Evolutionary conservation across 2,113 vertebrate genomes (phyloP).

Genomic region (Loxodonta africana): DNA sequence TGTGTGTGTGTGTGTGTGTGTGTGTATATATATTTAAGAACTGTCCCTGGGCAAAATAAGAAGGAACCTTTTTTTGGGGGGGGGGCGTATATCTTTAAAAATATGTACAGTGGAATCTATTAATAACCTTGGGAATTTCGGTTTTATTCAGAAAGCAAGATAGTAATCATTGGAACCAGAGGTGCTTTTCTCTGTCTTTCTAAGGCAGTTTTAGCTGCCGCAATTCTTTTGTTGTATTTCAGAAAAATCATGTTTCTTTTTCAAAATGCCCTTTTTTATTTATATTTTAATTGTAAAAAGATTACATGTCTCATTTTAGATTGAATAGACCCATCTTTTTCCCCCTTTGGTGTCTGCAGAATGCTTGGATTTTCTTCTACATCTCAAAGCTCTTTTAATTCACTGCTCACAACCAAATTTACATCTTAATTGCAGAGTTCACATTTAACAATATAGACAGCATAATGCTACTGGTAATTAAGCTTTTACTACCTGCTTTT

Average conservation of each 20-base stretch:
- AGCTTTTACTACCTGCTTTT: slow-evolving; percentile 89
- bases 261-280: slow-evolving; percentile 76
- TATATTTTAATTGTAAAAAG: slow-evolving; percentile 79
- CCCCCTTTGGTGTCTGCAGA: slow-evolving; percentile 75
- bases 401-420: slow-evolving; percentile 89
- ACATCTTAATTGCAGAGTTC: slow-evolving; percentile 92
- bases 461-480: slow-evolving; percentile 90
- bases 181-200: slow-evolving; percentile 65
- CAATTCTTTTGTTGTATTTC: slow-evolving; percentile 72
- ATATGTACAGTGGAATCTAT: slow-evolving; percentile 36
- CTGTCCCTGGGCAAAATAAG: slow-evolving; percentile 39
- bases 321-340: slow-evolving; percentile 67
- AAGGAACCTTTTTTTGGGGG: background rate
- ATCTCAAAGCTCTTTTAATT: slow-evolving; percentile 89
- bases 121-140: slow-evolving; percentile 65
- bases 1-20: background rate
- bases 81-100: background rate
- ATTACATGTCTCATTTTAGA: slow-evolving; percentile 82
- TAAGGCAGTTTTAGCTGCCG: slow-evolving; percentile 23
- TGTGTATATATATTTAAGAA: background rate
- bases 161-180: slow-evolving; percentile 32
- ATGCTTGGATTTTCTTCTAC: slow-evolving; percentile 83
- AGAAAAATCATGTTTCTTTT: slow-evolving; percentile 72
- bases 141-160: slow-evolving; percentile 74
- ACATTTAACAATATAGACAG: slow-evolving; percentile 91